Percentiles rank a stretch among this genome's conserved stretches.
These are phyloP conservation scores for Tenualosa ilisha DNA, from an alignment of 2,797 vertebrate species.

Conservation along the genomic window DNA sequence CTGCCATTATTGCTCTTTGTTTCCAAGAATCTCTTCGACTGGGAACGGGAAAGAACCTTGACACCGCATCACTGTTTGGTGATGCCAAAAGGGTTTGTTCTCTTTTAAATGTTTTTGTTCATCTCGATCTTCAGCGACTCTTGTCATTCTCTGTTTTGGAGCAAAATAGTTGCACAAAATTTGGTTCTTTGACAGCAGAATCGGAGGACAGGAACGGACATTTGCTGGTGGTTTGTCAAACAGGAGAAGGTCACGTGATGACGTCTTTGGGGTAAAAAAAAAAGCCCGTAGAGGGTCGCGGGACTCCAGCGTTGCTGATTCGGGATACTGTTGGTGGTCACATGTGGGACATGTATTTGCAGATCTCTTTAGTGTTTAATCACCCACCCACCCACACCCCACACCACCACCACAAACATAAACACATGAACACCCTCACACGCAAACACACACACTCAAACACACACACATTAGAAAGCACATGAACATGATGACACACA, in stretches of 20 bases:
- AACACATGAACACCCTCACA: conserved; percentile 36
- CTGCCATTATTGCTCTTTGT: conserved; percentile 74
- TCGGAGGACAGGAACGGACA: conserved; percentile 40
- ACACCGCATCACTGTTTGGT: not conserved
- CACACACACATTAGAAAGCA: conserved; percentile 23
- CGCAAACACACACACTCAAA: conserved; percentile 29
- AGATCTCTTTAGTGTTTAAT: not conserved
- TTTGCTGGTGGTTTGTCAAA: conserved; percentile 81
- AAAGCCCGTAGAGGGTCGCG: conserved; percentile 59
- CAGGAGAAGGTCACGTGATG: conserved; percentile 59
- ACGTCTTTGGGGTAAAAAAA: conserved; percentile 73
- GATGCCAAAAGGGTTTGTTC: not conserved
- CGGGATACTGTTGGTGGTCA: conserved; percentile 38
- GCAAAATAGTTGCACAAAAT: conserved; percentile 52
- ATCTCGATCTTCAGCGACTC: conserved; percentile 27
- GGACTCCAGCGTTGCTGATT: conserved; percentile 44
- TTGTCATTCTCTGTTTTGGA: conserved; percentile 20
- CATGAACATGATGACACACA: conserved; percentile 40
- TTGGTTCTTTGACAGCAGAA: conserved; percentile 12
- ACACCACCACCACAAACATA: conserved; percentile 32
- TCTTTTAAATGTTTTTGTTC: conserved; percentile 30
- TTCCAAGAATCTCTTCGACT: conserved; percentile 53
- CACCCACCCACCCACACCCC: not conserved
- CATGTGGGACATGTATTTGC: not conserved
- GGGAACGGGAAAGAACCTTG: not conserved